Base-by-base conservation (phyloP, 2,113 vertebrate genomes). In the Mirounga angustirostris region DNA sequence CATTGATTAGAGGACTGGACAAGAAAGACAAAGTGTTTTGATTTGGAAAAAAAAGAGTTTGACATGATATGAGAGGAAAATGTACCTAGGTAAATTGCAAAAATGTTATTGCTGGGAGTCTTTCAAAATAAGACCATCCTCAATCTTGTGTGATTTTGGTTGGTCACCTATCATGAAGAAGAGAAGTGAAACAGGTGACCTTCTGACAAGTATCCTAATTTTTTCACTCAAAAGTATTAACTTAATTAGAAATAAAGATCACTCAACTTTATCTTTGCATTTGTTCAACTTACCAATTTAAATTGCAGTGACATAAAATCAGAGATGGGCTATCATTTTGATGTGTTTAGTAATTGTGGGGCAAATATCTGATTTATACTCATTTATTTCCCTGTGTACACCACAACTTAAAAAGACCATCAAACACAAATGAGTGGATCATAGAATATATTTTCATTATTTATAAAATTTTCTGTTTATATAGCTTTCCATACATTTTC, bases 381-480 rank as follows among this genome's bases (percentile, higher is more conserved):
- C 21, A n/a, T 36, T 89, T 90, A 26, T 61, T 36, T 89, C 71
- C 65, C 59, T 21, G 30, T 81, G 67, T 82, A 92, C 12, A 63
- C 4, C 26, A 91, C 69, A 33, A 95, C 91, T 30, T 76, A 79
- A 96, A 97, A 89, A 92, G 85, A 94, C 59, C 59, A 56, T 63
- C 94, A 79, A 19, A 61, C 50, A 97, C 79, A 95, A 10, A 54
- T 67, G 81, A 98, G 0, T 71, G 84, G 13, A 81, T 67, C n/a
- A 87, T 67, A 89, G 83, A 71, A 76, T 11, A 65, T 88, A 80
- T 78, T 98, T 95, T 33, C 21, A 69, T 79, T 94, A 78, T 93
- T 97, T 97, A 43, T 74, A 93, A 92, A 10, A 21, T 52, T 95
- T 98, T 50, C 91, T 98, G 40, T 94, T 76, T 33, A 80, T 96